Percentiles rank a stretch among this genome's conserved stretches.
phyloP scores from a whole-genome alignment of 2,888 invertebrate species.

The Caenorhabditis macrosperma region DNA sequence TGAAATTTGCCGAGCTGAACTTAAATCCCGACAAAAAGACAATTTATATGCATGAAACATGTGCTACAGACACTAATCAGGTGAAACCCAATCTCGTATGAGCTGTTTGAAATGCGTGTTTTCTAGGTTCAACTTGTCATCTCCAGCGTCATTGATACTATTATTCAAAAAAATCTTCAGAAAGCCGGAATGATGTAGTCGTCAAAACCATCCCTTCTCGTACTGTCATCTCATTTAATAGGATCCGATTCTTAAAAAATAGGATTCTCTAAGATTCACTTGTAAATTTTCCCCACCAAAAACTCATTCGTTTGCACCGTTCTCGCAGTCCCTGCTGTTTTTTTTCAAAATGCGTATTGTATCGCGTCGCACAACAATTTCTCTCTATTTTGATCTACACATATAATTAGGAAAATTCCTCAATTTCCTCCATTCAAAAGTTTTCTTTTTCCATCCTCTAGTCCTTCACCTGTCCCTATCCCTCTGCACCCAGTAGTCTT shows the following conservation, averaged over 20 bases:
- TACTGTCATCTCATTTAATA: neutral
- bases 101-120: neutral
- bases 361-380: neutral
- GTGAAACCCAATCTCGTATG: neutral
- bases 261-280: slow-evolving; percentile 37
- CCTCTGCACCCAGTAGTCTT: neutral
- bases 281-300: neutral
- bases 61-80: slow-evolving; percentile 93
- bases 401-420: neutral
- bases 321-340: neutral
- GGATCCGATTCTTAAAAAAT: slow-evolving; percentile 35
- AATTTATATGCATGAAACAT: slow-evolving; percentile 98
- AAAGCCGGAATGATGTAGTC: slow-evolving; percentile 80
- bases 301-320: neutral
- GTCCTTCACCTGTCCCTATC: neutral
- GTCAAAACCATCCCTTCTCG: neutral
- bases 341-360: neutral
- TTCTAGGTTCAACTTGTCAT: slow-evolving; percentile 78
- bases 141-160: slow-evolving; percentile 78
- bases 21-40: slow-evolving; percentile 98
- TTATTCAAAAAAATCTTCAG: slow-evolving; percentile 79
- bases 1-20: slow-evolving; percentile 99
- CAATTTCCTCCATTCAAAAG: neutral
- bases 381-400: no score
- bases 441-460: neutral